Base-by-base conservation (phyloP, 1,140 invertebrate species). In the Halictus rubicundus region DNA sequence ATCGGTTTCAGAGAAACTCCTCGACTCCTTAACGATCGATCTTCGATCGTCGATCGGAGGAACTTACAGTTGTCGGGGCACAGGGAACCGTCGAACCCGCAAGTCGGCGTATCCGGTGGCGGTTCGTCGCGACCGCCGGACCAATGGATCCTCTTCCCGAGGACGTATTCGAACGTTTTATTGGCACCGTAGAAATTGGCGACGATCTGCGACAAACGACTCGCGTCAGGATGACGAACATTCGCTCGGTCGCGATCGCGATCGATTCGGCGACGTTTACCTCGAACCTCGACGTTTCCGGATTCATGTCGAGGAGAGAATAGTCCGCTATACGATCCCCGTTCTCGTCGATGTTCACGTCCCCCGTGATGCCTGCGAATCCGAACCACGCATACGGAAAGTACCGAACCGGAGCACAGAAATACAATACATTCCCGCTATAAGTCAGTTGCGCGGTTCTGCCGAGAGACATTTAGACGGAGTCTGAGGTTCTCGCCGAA, bases 291-390 rank as follows among this genome's bases (percentile, higher is more conserved):
- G 95, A 96, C 2, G 96, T 97, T 0, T 92, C 91, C 0, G 97
- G 96, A 91, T 98, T 96, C 96, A 98, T 97, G 88, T 98, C 97
- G 6, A 98, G 93, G 2, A 99, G 92, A 0, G 97, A 97, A 90
- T 98, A 99, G 61, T 98, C 98, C 1, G 97, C 97, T 80, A 97
- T 96, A 21, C 98, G 94, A 89, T 99, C 98, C 0, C 98, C 98
- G 91, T 98, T 98, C 1, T 94, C 93, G 90, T 99, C 97, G 80
- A 99, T 99, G 70, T 96, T 96, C 5, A 99, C 97, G 81, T 97
- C 96, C 0, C 98, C 98, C 0, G 97, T 98, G 74, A 99, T 98
- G 65, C 98, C 97, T 95, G 92, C 52, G 90, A 94, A 4, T 5
- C 88, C 63, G 6, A 57, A 21, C 21, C 1, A 1, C 19, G 12